A percentile compares a stretch with the other conserved stretches of the same genome.
These are phyloP conservation scores for Pteria penguin DNA, from an alignment of 2,888 invertebrate genomes.

Conservation along the genomic window DNA sequence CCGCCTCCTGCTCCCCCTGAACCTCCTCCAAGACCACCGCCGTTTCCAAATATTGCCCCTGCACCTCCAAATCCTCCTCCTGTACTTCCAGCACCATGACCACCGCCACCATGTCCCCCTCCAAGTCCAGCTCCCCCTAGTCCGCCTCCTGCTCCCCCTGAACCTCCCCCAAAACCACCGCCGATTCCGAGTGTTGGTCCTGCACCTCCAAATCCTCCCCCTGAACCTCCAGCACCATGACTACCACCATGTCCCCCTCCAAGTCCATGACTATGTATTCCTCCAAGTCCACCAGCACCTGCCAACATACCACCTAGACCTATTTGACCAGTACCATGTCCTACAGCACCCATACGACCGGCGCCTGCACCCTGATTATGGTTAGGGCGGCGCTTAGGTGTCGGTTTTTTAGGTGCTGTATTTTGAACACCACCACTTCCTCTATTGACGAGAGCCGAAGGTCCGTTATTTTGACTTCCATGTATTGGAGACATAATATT, in stretches of 20 bases:
- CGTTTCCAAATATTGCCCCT: neutral
- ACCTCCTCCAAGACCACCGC: neutral
- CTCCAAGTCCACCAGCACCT: neutral
- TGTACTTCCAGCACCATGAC: neutral
- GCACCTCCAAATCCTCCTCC: neutral
- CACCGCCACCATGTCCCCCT: neutral
- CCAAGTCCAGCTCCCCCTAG: neutral
- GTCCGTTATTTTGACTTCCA: conserved; percentile 26
- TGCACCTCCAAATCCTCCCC: neutral
- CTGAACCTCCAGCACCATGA: neutral
- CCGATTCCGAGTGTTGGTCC: neutral
- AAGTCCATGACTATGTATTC: neutral
- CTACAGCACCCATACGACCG: neutral
- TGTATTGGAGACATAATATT: conserved; percentile 34
- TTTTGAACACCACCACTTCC: neutral
- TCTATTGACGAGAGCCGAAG: conserved; percentile 1
- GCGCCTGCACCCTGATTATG: neutral
- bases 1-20: neutral
- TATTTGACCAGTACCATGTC: neutral
- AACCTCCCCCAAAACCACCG: neutral
- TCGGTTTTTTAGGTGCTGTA: neutral
- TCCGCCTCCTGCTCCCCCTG: neutral
- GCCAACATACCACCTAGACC: neutral
- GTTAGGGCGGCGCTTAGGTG: neutral
- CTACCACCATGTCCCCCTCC: neutral